Conservation (phyloP, 2,888 invertebrate species). For the Argyresthia goedartella region DNA sequence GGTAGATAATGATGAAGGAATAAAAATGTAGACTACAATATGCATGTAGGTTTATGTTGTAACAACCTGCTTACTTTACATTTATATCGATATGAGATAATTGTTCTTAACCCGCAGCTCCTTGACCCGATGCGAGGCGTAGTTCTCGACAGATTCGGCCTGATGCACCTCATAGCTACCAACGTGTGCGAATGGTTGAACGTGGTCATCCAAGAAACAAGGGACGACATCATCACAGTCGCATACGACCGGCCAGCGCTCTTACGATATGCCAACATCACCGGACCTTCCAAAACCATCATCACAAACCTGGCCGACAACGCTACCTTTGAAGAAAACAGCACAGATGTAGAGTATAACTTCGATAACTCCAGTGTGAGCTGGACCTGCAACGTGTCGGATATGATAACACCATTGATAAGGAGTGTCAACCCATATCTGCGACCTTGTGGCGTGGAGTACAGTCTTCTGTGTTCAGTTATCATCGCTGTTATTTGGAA, state of each 20-base stretch:
- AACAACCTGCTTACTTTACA: no score
- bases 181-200: slow-evolving; percentile 95
- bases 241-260: slow-evolving; percentile 43
- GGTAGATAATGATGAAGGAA: no score
- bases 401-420: slow-evolving; percentile 73
- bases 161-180: slow-evolving; percentile 95
- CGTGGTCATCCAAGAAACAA: slow-evolving; percentile 88
- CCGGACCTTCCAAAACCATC: slow-evolving; percentile 29
- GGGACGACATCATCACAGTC: slow-evolving; percentile 80
- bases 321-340: slow-evolving; percentile 20
- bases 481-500: slow-evolving; percentile 86
- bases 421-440: slow-evolving; percentile 80
- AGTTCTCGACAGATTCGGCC: slow-evolving; percentile 79
- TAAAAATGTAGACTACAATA: no score
- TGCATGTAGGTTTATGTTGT: no score
- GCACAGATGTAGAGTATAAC: background rate
- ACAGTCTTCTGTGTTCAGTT: slow-evolving; percentile 84
- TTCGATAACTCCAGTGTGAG: slow-evolving; percentile 6
- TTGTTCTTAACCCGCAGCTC: slow-evolving; percentile 31
- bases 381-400: slow-evolving; percentile 55
- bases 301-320: slow-evolving; percentile 28
- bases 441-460: slow-evolving; percentile 86
- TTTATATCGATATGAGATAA: background rate
- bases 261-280: slow-evolving; percentile 45
- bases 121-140: slow-evolving; percentile 59